These are phyloP conservation scores for Petrolisthes cinctipes DNA, from an alignment of 2,888 invertebrate genomes.

Conservation along the genomic window DNA sequence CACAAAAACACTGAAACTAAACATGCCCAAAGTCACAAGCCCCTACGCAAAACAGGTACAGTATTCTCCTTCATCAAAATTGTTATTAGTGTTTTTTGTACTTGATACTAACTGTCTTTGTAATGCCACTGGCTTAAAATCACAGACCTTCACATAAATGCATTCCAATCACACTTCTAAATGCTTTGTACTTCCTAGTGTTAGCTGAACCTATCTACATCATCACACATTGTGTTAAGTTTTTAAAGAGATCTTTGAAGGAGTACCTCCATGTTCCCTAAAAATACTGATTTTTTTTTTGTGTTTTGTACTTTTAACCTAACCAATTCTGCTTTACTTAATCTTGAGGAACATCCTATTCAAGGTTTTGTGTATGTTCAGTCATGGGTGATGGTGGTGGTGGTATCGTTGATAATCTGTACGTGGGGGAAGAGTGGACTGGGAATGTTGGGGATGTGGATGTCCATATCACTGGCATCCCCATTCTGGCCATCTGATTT, in stretches of 20 bases:
- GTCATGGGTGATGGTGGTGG: background rate
- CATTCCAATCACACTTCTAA: background rate
- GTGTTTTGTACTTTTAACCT: slow-evolving; percentile 6
- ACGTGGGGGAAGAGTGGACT: slow-evolving; percentile 44
- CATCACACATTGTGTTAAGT: background rate
- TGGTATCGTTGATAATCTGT: slow-evolving; percentile 28
- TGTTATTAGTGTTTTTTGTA: slow-evolving; percentile 6
- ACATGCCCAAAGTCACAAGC: background rate
- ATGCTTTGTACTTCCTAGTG: slow-evolving; percentile 14
- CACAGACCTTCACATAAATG: slow-evolving; percentile 7
- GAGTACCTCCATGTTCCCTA: too few species aligned
- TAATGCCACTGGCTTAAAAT: slow-evolving; percentile 4
- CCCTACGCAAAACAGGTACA: slow-evolving; percentile 3
- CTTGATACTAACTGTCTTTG: background rate
- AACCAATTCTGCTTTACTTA: background rate
- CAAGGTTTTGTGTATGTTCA: background rate
- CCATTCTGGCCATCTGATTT: slow-evolving; percentile 30
- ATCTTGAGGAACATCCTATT: background rate
- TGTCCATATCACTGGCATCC: slow-evolving; percentile 33
- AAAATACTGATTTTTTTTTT: background rate
- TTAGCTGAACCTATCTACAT: background rate
- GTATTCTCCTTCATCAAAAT: background rate
- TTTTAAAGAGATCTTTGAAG: too few species aligned
- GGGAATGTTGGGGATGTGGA: slow-evolving; percentile 34
- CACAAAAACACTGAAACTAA: background rate